A percentile compares a stretch with the other conserved stretches of the same genome.
phyloP scores from a whole-genome alignment of 2,797 vertebrate genomes.

The Poecilia picta region DNA sequence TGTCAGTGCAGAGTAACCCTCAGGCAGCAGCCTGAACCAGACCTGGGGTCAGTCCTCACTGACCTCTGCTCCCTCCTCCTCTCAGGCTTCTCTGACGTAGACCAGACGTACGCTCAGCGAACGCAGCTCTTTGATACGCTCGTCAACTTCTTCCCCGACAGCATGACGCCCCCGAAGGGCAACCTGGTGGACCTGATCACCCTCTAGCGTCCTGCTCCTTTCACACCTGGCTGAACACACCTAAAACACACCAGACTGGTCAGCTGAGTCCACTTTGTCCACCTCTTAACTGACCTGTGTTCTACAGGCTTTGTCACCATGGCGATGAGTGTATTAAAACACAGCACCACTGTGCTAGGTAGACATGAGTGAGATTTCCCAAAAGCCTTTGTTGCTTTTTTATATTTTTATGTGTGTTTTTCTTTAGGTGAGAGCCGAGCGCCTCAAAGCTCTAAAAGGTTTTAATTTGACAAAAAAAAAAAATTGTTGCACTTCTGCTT shows the following conservation, averaged over 20 bases:
- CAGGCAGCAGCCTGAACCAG: background rate
- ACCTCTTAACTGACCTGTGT: conserved; percentile 23
- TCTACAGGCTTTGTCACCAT: conserved; percentile 10
- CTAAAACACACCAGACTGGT: conserved; percentile 66
- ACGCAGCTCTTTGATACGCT: conserved; percentile 98
- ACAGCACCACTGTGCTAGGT: conserved; percentile 29
- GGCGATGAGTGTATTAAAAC: conserved; percentile 21
- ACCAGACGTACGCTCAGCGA: conserved; percentile 97
- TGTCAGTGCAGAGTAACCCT: background rate
- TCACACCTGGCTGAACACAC: conserved; percentile 18
- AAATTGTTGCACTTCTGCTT: conserved; percentile 34
- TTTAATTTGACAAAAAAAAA: conserved; percentile 2
- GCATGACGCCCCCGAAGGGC: conserved; percentile 99
- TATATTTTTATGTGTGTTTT: background rate
- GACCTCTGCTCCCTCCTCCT: fast-evolving
- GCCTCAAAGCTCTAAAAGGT: conserved; percentile 21
- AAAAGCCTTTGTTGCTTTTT: background rate
- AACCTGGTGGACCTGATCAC: conserved; percentile 99
- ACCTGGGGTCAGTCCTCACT: background rate
- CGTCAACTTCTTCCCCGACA: conserved; percentile 99
- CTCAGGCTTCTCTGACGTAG: conserved; percentile 95
- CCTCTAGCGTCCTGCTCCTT: conserved; percentile 81
- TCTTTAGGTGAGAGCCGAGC: conserved; percentile 9
- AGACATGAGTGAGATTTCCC: conserved; percentile 11
- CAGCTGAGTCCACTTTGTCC: conserved; percentile 37